Base-by-base conservation (phyloP, 2,113 vertebrate genomes). In the Eolophus roseicapilla region DNA sequence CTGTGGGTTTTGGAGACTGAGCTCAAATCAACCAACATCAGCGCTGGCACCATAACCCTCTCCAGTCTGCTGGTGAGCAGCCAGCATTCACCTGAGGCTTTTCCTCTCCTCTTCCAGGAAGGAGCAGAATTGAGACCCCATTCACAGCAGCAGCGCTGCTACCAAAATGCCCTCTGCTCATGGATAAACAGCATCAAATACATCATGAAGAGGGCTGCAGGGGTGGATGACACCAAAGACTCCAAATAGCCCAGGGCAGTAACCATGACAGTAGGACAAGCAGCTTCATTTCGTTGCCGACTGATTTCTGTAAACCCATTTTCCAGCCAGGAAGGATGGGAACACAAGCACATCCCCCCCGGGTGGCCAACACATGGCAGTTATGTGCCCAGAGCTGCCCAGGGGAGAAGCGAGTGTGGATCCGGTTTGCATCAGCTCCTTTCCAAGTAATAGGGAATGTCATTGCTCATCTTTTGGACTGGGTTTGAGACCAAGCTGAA, bases 401-500 rank as follows among this genome's bases (percentile, higher is more conserved):
- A 59, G 16, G 37, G 25, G 37, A 35, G 4, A 2, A 17, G 43
- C 0, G 17, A 68, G 5, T 1, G 8, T 10, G 53, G 23, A 43
- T 28, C n/a, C 28, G 19, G 69, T 28, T 10, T 4, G n/a, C 67
- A 63, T 11, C 53, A 33, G 59, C 84, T 69, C 43, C 85, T 79
- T 39, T 55, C 37, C 50, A 3, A 74, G 35, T 3, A 16, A 17
- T n/a, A 17, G 6, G 23, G 35, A 82, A 55, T 16, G 73, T 20
- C 69, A 43, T 14, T 24, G 59, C 63, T 88, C 20, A 3, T 76
- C 90, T 35, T 55, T 24, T 53, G 87, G 88, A 4, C 87, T 41
- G 41, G 23, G 64, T 86, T 11, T 25, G 92, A 91, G 95, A 91
- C 82, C 85, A 7, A 60, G 78, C 73, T 93, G 93, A 97, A 93